A percentile compares a stretch with the other conserved stretches of the same genome.
These are phyloP conservation scores for Chrysotoxum bicinctum DNA, from an alignment of 2,888 invertebrate genomes.

Conservation along the genomic window DNA sequence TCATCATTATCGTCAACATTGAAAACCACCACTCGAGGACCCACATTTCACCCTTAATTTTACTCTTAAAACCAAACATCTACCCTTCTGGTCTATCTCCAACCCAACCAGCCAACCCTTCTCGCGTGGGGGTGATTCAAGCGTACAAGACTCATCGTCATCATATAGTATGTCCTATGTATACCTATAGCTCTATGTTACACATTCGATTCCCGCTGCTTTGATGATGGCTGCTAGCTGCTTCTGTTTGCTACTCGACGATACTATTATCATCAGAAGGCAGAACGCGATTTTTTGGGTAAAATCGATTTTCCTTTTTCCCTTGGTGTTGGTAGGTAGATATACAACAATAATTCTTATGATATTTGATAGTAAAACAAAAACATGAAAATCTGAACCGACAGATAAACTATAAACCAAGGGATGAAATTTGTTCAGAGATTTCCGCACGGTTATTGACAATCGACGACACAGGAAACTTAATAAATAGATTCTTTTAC, in stretches of 20 bases:
- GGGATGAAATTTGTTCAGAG: constrained; percentile 32
- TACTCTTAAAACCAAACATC: constrained; percentile 54
- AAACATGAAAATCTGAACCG: constrained; percentile 1
- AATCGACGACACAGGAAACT: background rate
- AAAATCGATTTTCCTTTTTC: constrained; percentile 79
- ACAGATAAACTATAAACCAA: background rate
- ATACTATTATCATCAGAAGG: constrained; percentile 23
- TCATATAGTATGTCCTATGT: background rate
- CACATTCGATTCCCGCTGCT: constrained; percentile 54
- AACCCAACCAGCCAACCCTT: constrained; percentile 35
- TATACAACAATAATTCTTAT: constrained; percentile 31
- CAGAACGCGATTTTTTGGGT: constrained; percentile 45
- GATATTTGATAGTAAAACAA: background rate
- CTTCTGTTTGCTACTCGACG: constrained; percentile 45
- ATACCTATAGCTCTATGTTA: constrained; percentile 15
- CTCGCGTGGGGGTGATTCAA: constrained; percentile 7
- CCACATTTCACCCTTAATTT: constrained; percentile 64
- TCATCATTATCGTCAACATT: constrained; percentile 4
- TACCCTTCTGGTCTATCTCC: constrained; percentile 14
- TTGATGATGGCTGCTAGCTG: constrained; percentile 5
- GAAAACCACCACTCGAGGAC: constrained; percentile 43
- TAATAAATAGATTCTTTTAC: background rate
- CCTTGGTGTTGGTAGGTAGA: constrained; percentile 7
- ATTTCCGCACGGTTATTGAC: background rate
- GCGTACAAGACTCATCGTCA: background rate